Conservation (phyloP, 2,797 vertebrate species). For the Podarcis lilfordi region DNA sequence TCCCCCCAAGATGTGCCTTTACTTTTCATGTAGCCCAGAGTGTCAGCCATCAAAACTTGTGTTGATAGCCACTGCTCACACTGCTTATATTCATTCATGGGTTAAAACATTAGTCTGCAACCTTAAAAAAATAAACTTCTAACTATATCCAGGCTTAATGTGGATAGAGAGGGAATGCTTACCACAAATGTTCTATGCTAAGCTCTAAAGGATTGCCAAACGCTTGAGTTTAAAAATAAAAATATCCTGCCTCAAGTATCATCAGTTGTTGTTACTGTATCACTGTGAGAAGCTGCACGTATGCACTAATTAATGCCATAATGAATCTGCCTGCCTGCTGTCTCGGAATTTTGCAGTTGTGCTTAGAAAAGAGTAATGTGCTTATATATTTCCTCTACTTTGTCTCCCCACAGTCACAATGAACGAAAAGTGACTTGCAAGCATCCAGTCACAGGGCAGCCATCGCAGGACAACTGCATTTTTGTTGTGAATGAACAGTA, state of each 20-base stretch:
- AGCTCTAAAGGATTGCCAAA: conserved; percentile 8
- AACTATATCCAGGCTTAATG: conserved; percentile 1
- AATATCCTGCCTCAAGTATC: conserved; percentile 2
- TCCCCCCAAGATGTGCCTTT: not conserved
- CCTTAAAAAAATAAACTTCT: not conserved
- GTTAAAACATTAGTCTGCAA: not conserved
- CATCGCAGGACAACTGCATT: conserved; percentile 98
- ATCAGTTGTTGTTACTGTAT: not conserved
- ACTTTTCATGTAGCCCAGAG: not conserved
- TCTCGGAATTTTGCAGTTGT: conserved; percentile 9
- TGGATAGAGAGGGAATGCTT: not conserved
- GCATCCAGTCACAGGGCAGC: conserved; percentile 91
- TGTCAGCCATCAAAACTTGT: not conserved
- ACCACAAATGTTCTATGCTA: conserved; percentile 10
- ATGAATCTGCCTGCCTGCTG: not conserved
- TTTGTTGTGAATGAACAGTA: conserved; percentile 98
- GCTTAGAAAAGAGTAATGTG: not conserved
- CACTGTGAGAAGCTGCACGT: conserved; percentile 3
- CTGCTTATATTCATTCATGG: not conserved
- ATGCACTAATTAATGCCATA: conserved; percentile 7
- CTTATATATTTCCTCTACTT: conserved; percentile 20
- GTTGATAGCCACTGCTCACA: not conserved
- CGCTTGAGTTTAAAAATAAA: conserved; percentile 19
- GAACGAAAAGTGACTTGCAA: conserved; percentile 98
- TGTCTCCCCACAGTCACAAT: conserved; percentile 87